A percentile compares a stretch with the other conserved stretches of the same genome.
Conservation (phyloP, 2,797 vertebrate species). For the Pipistrellus kuhlii region DNA sequence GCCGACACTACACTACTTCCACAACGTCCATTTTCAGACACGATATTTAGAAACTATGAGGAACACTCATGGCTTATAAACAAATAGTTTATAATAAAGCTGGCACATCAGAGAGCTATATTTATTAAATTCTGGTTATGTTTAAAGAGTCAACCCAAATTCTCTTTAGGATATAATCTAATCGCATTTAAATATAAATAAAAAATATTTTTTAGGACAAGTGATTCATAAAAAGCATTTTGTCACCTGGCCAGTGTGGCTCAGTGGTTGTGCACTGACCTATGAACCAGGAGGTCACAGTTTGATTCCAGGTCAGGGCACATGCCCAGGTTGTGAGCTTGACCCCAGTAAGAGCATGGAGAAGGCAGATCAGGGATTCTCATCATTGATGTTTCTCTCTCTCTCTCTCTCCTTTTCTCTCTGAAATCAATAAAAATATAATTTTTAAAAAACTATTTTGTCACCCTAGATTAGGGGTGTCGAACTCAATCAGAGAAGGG, state of each 20-base stretch:
- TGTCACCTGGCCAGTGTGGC: neutral
- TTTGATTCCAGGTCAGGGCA: no score
- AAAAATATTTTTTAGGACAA: slow-evolving; percentile 11
- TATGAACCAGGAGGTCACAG: no score
- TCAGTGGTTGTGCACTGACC: no score
- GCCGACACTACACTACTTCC: slow-evolving; percentile 21
- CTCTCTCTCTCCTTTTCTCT: no score
- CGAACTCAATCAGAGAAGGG: no score
- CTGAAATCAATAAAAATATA: no score
- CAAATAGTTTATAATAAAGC: neutral
- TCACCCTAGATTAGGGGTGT: no score
- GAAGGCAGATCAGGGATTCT: no score
- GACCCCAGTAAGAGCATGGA: no score
- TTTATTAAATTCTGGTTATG: neutral
- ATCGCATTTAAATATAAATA: slow-evolving; percentile 15
- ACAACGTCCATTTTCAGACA: slow-evolving; percentile 22
- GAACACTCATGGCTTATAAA: slow-evolving; percentile 8
- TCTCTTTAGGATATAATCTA: slow-evolving; percentile 17
- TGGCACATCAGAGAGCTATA: neutral
- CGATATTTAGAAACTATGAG: slow-evolving; percentile 23
- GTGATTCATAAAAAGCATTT: neutral
- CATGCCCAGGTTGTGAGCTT: no score
- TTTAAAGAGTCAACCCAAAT: neutral
- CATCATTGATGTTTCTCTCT: no score
- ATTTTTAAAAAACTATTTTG: no score